A percentile compares a stretch with the other conserved stretches of the same genome.
Evolutionary conservation across 1,140 invertebrate species (phyloP).

Genomic region (Dysdera silvatica): DNA sequence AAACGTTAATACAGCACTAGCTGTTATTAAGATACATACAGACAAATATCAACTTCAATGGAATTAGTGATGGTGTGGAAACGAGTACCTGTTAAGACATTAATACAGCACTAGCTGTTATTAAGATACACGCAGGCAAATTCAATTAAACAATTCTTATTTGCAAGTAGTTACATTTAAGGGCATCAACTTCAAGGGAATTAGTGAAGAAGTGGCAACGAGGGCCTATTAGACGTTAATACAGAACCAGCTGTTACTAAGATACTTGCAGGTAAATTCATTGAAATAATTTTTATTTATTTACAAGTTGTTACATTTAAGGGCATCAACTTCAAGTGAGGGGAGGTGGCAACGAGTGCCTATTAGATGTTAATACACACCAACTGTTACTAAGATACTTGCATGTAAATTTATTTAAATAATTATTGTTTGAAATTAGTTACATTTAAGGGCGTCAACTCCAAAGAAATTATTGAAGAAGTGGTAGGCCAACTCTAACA

Average conservation of each 20-base stretch:
- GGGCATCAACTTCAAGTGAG: too few species aligned
- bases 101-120: constrained; percentile 81
- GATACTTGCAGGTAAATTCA: constrained; percentile 77
- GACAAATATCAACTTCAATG: too few species aligned
- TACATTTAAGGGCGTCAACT: too few species aligned
- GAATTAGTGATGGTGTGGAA: too few species aligned
- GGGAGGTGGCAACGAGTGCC: too few species aligned
- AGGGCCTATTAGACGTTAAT: constrained; percentile 78
- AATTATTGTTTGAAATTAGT: neutral
- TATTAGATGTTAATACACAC: too few species aligned
- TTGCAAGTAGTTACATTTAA: neutral
- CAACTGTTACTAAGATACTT: constrained; percentile 87
- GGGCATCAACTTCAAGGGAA: too few species aligned
- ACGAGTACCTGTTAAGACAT: too few species aligned
- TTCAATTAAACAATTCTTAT: constrained; percentile 27
- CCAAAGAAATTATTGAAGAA: too few species aligned
- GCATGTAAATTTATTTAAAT: constrained; percentile 58
- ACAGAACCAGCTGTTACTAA: constrained; percentile 83
- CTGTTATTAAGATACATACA: constrained; percentile 88
- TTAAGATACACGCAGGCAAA: constrained; percentile 87
- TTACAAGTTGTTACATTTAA: neutral
- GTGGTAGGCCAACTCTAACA: too few species aligned
- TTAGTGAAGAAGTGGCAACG: constrained; percentile 65
- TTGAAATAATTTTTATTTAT: neutral
- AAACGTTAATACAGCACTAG: constrained; percentile 80